Evolutionary conservation across 1,140 invertebrate species (phyloP), one percentile per base, ranked within the genome.

Genomic region (Lasaia peninsularis): DNA sequence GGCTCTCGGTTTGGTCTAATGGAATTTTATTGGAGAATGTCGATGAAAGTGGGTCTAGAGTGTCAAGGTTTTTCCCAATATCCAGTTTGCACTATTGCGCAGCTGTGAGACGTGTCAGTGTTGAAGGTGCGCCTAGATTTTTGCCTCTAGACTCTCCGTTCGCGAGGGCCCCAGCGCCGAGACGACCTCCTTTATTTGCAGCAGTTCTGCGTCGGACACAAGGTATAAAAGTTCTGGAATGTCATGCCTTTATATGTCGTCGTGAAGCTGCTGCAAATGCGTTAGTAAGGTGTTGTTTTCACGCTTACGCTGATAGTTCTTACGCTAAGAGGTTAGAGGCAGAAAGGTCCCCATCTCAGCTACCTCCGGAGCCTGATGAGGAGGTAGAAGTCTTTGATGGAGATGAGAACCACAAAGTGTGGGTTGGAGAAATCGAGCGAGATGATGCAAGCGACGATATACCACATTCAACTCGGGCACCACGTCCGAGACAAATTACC

Each of bases 171-270:
- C 97, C 95, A 18, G 96, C 94, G 63, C 91, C 92, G 37, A 93
- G 94, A 52, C 96, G 98, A 83, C 98, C 98, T 34, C 98, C 98
- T 7, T 92, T 99, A 37, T 99, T 99, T 89, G 97, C 98, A 28
- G 97, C 97, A 56, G 99, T 99, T 49, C 90, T 99, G 37, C 92
- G 98, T 28, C 92, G 98, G 35, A 99, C 98, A 2, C 96, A 96
- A 7, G 98, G 98, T n/a, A 98, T 99, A 65, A 99, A 99, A 90
- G 97, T 99, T 11, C 91, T 99, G 9, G 98, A 99, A 90, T 99
- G 98, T 91, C 98, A 99, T 90, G 97, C 97, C 21, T 99, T 99
- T 86, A 97, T 99, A 70, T 99, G 98, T 88, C 98, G 98, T 73
- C 92, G 96, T 44, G 97, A 98, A 87, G 96, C 97, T 81, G 97